Base-by-base conservation (phyloP, 2,888 invertebrate genomes). In the Conops quadrifasciatus region DNA sequence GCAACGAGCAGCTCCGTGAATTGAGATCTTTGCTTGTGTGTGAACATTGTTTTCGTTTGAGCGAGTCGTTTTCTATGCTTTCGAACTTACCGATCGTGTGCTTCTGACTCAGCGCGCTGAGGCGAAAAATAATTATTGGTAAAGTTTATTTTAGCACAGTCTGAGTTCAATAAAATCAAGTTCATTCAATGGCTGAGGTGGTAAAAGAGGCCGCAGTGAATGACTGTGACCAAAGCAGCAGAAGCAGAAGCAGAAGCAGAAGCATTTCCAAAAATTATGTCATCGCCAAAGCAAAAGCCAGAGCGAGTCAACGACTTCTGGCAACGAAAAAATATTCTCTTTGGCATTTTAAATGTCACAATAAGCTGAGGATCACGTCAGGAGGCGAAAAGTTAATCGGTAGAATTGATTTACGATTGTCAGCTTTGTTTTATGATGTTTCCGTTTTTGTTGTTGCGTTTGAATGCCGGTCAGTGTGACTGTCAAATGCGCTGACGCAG, bases 111-210 rank as follows among this genome's bases (percentile, higher is more conserved):
- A 53, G 9, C 53, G 5, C 59, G 30, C 9, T 43, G 59, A 13
- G 26, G 30, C 30, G 30, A 3, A 59, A 16, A 59, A 59, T 2
- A 26, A 13, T 28, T 59, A 13, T 16, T 19, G 30, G 11, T 58
- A 16, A n/a, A n/a, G n/a, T 58, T 24, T 58, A 1, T n/a, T 49
- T 30, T 49, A 28, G 58, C 58, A 36, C 66, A 58, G 63, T 43
- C 65, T 58, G 71, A 76, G 80, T 78, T 80, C 77, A 80, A 80
- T 77, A 80, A 79, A 80, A 80, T 79, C 59, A 47, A 19, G 51
- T 65, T 65, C 59, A 26, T 2, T 43, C n/a, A 16, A 67, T 26
- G 26, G 67, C 45, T n/a, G 45, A 30, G 45, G 53, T 43, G 67
- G 19, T 28, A 28, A 45, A 24, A 28, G 26, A 58, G n/a, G 13